Base-by-base conservation (phyloP, 2,113 vertebrate species). In the Epinephelus moara region DNA sequence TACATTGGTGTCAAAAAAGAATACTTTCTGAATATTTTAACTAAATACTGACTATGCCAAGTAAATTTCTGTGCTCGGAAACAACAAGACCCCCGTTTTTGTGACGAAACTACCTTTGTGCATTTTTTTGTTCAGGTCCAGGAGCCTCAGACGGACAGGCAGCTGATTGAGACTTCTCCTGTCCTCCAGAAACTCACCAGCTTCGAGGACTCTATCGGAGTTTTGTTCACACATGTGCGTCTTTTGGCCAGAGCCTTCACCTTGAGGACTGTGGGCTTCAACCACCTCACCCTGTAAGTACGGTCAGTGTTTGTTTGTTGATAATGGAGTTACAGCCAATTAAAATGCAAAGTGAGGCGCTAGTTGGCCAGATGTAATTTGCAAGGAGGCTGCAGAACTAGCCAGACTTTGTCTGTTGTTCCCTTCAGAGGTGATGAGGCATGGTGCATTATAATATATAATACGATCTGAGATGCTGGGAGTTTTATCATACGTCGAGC, bases 201-300 rank as follows among this genome's bases (percentile, higher is more conserved):
- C 80, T 99, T 99, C 78, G 98, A 99, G 91, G 96, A 97, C 0
- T 94, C 97, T 13, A 99, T 99, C 42, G 98, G 98, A 21, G 97
- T 99, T 0, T 79, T 97, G 88, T 99, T 99, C 91, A 99, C 97
- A 27, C 98, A 99, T 0, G 97, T 99, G 75, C 96, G 98, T 6
- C 97, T 99, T 33, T 91, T 99, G 67, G 98, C 98, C 57, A 93
- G 98, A 63, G 98, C 98, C 0, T 99, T 99, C 95, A 99, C 98
- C 4, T 87, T 99, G 91, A 97, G 98, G 90, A 99, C 98, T 7
- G 98, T 99, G 23, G 98, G 98, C 92, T 99, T 98, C 95, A 99
- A 99, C 95, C 98, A 99, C 87, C 96, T 99, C 92, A 99, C 98
- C 27, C 95, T 99, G 98, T 99, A 91, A 97, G 97, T 97, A 8